A percentile compares a stretch with the other conserved stretches of the same genome.
These are phyloP conservation scores for Chamaea fasciata DNA, from an alignment of 2,113 vertebrate genomes.

Conservation along the genomic window DNA sequence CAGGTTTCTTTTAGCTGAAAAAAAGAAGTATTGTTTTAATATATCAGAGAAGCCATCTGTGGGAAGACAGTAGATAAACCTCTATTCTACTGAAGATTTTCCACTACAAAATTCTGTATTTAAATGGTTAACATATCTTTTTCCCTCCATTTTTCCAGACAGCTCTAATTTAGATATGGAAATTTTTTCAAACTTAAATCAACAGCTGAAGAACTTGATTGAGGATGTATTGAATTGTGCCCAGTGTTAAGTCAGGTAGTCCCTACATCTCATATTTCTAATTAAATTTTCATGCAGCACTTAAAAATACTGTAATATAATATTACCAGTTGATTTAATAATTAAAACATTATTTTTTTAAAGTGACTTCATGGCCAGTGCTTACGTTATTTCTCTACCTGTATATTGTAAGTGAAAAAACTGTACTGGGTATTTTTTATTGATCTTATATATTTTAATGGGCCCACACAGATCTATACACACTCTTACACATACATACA, in stretches of 20 bases:
- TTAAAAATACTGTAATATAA: conserved; percentile 16
- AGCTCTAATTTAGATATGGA: conserved; percentile 3
- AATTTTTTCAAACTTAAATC: conserved; percentile 24
- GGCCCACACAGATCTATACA: background rate
- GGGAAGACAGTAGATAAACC: background rate
- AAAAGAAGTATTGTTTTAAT: background rate
- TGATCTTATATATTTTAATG: conserved; percentile 43
- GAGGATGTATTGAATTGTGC: background rate
- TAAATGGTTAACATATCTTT: background rate
- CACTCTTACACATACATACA: background rate
- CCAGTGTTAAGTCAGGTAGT: background rate
- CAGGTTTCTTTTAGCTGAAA: background rate
- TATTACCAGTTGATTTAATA: conserved; percentile 41
- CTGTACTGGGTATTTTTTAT: background rate
- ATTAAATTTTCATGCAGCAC: conserved; percentile 19
- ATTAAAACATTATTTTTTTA: conserved; percentile 28
- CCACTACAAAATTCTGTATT: background rate
- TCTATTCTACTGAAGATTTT: background rate
- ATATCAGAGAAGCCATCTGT: background rate
- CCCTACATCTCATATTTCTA: background rate
- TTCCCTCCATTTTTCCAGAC: background rate
- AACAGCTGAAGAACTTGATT: background rate
- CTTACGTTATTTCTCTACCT: background rate
- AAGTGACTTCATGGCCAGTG: background rate
- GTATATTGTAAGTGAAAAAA: background rate